phyloP scores from a whole-genome alignment of 2,113 vertebrate genomes.

The Riparia riparia region DNA sequence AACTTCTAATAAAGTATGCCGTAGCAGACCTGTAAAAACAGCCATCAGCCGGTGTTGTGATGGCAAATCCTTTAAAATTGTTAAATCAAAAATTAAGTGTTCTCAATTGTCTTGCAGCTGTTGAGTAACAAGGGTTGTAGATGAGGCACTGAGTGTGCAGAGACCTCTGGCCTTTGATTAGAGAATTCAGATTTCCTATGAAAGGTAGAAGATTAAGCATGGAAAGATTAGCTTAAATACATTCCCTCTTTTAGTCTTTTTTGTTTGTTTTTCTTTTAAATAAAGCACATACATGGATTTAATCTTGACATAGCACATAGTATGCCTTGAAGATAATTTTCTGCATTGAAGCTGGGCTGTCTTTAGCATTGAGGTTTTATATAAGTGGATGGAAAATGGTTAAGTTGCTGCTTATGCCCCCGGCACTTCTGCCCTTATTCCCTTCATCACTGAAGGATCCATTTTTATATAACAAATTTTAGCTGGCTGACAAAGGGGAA shows the following conservation, averaged over 20 bases:
- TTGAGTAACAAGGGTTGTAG: neutral
- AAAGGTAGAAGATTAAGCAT: neutral
- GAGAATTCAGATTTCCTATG: conserved; percentile 2
- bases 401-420: neutral
- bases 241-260: neutral
- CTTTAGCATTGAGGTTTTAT: neutral
- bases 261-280: neutral
- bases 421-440: neutral
- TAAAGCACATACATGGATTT: neutral
- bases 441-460: neutral
- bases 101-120: neutral
- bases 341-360: neutral
- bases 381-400: neutral
- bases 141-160: neutral
- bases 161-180: neutral
- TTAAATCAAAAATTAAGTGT: neutral
- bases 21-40: neutral
- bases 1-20: neutral
- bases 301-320: neutral
- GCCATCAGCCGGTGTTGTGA: neutral
- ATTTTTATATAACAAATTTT: neutral
- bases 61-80: neutral
- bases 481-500: neutral
- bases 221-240: neutral
- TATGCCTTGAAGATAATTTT: conserved; percentile 7